Base-by-base conservation (phyloP, 2,888 invertebrate genomes). In the Drosophila melanocephala region DNA sequence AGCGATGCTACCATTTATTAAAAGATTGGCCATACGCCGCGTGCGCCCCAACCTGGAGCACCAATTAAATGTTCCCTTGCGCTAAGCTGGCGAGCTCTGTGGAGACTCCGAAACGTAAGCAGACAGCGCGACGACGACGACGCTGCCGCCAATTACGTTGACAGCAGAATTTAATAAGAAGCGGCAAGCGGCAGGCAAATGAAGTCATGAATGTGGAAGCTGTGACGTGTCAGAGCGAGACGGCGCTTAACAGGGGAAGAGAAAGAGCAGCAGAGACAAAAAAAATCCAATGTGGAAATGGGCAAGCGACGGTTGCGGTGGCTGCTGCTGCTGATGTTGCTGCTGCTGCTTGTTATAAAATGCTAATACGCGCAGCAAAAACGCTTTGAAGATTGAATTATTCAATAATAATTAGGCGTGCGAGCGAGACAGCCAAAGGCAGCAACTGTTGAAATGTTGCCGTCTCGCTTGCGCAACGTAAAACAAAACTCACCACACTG, bases 391-490 rank as follows among this genome's bases (percentile, higher is more conserved):
- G 91, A 87, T 90, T 88, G 87, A 91, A 88, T 91, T 88, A 88
- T 88, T 91, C 87, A 88, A 88, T 88, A 91, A 87, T 87, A 91
- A 88, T 88, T 88, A 91, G 87, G 90, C 91, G 90, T 79, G 83
- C 74, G 66, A 89, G 72, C 69, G 80, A 55, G 78, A 79, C 63
- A 52, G 78, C 73, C 39, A 14, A 59, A n/a, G 57, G 51, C n/a
- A 42, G 58, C 69, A 42, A 10, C n/a, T 35, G 26, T n/a, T 7
- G 28, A 19, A 22, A 16, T 55, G 55, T 33, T 52, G 61, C 55
- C 72, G 2, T 75, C 87, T 69, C 83, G 61, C 57, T 85, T 44
- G 10, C 61, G 51, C 56, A 22, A 16, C 77, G 3, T 5, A 39
- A 22, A 70, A 33, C 59, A 60, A 84, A 83, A 88, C 79, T 88